phyloP scores from a whole-genome alignment of 2,113 vertebrate species.

The Indri indri region DNA sequence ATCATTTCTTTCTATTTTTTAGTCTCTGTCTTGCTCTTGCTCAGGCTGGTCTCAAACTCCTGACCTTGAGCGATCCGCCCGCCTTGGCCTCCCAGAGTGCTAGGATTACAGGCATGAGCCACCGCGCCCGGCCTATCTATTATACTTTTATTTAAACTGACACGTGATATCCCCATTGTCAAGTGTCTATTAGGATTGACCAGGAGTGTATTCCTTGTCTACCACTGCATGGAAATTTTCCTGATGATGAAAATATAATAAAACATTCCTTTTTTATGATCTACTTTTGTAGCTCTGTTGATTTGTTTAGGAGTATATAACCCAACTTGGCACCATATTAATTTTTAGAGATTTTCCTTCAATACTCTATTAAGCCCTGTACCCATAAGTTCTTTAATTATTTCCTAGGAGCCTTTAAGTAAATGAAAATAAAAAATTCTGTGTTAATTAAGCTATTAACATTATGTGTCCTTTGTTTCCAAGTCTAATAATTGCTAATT shows the following conservation, averaged over 20 bases:
- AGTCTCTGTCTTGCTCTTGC: too few relatives aligned
- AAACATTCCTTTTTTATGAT: neutral
- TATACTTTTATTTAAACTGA: neutral
- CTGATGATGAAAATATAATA: neutral
- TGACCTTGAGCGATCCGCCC: too few relatives aligned
- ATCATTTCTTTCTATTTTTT: too few relatives aligned
- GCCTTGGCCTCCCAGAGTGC: too few relatives aligned
- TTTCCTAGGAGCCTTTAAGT: neutral
- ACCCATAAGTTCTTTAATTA: neutral
- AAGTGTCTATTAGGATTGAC: neutral
- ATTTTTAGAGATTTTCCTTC: neutral
- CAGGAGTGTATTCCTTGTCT: neutral
- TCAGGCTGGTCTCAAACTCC: too few relatives aligned
- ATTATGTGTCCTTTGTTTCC: neutral
- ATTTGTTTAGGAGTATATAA: constrained; percentile 23
- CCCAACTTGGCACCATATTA: neutral
- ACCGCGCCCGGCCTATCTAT: too few relatives aligned
- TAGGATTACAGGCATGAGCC: too few relatives aligned
- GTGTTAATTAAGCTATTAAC: neutral
- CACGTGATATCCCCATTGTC: neutral
- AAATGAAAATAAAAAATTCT: constrained; percentile 36
- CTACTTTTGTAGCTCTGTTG: neutral
- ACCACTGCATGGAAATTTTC: neutral
- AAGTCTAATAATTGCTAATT: neutral
- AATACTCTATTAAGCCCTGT: neutral